Conservation (phyloP, 2,113 vertebrate species). For the Patagioenas fasciata region DNA sequence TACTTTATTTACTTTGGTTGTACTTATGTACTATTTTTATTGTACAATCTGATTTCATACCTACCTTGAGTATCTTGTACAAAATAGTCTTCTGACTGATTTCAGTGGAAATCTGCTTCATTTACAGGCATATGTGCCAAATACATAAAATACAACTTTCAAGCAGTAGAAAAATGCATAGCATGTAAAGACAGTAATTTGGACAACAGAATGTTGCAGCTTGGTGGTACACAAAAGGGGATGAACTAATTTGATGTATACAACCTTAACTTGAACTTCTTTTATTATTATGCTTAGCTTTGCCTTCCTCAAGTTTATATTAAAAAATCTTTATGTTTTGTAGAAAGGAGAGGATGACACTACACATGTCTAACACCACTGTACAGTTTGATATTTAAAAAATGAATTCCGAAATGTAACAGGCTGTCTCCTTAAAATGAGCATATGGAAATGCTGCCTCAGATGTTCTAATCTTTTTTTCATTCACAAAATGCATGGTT, state of each 20-base stretch:
- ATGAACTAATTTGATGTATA: neutral
- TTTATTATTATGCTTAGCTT: neutral
- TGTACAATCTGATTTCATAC: neutral
- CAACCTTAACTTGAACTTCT: neutral
- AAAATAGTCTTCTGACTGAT: neutral
- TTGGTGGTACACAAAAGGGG: neutral
- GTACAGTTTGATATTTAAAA: neutral
- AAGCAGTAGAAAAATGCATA: neutral
- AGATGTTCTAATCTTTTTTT: neutral
- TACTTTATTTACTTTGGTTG: neutral
- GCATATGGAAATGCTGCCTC: neutral
- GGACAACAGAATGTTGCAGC: neutral
- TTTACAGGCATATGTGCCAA: neutral
- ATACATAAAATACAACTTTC: neutral
- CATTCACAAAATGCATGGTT: neutral
- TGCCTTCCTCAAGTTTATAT: neutral
- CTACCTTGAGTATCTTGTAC: neutral
- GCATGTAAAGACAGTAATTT: neutral
- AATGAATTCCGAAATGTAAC: neutral
- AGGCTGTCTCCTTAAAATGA: neutral
- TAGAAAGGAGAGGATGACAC: neutral
- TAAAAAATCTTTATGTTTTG: neutral
- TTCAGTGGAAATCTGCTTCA: neutral
- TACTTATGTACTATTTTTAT: neutral
- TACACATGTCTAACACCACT: neutral